A percentile compares a stretch with the other conserved stretches of the same genome.
phyloP scores from a whole-genome alignment of 2,888 invertebrate genomes.

The Drosophila flavopinicola region DNA sequence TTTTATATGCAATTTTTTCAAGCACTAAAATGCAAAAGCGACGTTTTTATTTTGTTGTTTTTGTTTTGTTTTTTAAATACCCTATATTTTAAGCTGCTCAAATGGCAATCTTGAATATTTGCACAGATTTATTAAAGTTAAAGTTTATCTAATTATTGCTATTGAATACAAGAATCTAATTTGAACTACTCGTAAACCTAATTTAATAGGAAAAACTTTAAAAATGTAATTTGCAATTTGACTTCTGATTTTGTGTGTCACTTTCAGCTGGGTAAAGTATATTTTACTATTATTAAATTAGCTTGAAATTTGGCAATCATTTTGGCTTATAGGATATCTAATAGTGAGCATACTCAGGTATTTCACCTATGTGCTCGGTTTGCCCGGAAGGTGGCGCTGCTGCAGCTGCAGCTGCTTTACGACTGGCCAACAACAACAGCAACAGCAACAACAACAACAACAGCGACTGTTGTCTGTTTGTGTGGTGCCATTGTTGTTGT shows the following conservation, averaged over 20 bases:
- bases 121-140: too few relatives aligned
- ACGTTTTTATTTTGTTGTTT: conserved; percentile 18
- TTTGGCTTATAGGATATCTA: conserved; percentile 23
- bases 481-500: conserved; percentile 38
- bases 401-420: conserved; percentile 77
- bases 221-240: not conserved
- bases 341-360: not conserved
- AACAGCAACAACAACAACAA: conserved; percentile 32
- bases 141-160: too few relatives aligned
- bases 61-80: conserved; percentile 23
- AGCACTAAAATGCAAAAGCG: conserved; percentile 32
- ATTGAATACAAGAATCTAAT: not conserved
- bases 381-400: conserved; percentile 74
- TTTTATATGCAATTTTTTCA: conserved; percentile 45
- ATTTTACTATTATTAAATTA: not conserved
- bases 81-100: conserved; percentile 4
- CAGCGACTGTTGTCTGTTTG: conserved; percentile 56
- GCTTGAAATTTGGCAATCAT: not conserved
- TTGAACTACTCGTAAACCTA: too few relatives aligned
- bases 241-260: not conserved
- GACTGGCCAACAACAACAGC: conserved; percentile 45
- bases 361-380: conserved; percentile 26
- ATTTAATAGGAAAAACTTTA: too few relatives aligned
- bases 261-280: not conserved
- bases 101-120: not conserved